Evolutionary conservation across 1,140 invertebrate species (phyloP).

Genomic region (Cardiocondyla obscurior): DNA sequence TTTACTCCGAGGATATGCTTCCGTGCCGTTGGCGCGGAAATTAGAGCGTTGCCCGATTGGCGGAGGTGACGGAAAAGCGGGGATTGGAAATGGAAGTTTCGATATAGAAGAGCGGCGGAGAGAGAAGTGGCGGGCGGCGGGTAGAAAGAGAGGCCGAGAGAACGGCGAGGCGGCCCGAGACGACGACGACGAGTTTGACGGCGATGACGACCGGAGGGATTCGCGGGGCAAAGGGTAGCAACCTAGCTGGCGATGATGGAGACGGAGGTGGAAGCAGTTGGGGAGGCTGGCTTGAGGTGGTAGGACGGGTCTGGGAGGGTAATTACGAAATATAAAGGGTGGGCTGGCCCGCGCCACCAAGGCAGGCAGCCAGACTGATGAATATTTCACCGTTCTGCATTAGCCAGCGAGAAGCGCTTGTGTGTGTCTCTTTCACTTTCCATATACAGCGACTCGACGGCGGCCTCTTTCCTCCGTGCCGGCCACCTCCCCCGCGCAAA

Average conservation of each 20-base stretch:
- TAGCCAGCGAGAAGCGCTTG: constrained; percentile 79
- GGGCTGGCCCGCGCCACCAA: constrained; percentile 77
- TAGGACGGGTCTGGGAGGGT: constrained; percentile 77
- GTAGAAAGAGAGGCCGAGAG: constrained; percentile 18
- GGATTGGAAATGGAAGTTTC: constrained; percentile 67
- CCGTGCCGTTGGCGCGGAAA: constrained; percentile 52
- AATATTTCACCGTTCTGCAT: constrained; percentile 83
- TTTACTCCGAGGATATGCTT: constrained; percentile 22
- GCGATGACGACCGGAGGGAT: constrained; percentile 51
- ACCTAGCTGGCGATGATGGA: constrained; percentile 50
- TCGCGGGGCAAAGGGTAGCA: constrained; percentile 33
- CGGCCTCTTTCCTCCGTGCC: not conserved
- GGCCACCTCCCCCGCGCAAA: constrained; percentile 8
- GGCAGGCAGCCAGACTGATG: constrained; percentile 81
- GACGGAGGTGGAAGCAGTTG: constrained; percentile 55
- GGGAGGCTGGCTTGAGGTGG: constrained; percentile 73
- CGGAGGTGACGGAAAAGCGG: constrained; percentile 64
- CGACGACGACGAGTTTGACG: constrained; percentile 59
- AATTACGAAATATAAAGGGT: constrained; percentile 84
- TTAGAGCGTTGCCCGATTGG: constrained; percentile 43
- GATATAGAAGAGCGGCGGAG: constrained; percentile 33
- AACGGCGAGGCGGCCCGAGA: constrained; percentile 20
- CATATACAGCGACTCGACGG: constrained; percentile 60
- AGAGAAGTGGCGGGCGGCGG: not conserved
- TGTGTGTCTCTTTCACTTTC: constrained; percentile 79